phyloP scores from a whole-genome alignment of 2,113 vertebrate species.

The Patagioenas fasciata region DNA sequence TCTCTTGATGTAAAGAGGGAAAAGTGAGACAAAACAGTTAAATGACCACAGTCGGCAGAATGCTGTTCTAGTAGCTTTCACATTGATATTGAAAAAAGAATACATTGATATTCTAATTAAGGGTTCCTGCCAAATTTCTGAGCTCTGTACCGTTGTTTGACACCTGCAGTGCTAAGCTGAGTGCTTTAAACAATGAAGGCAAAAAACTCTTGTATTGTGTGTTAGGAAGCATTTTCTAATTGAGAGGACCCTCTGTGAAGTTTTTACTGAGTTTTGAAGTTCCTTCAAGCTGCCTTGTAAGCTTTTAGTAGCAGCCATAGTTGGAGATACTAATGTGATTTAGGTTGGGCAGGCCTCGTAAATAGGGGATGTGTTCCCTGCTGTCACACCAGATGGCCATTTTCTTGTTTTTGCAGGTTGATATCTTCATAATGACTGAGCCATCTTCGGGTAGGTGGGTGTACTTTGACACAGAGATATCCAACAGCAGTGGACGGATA shows the following conservation, averaged over 20 bases:
- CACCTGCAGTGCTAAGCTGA: neutral
- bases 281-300: neutral
- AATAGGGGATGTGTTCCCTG: neutral
- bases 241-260: neutral
- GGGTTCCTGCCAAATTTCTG: neutral
- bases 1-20: neutral
- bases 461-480: conserved; percentile 93
- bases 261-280: neutral
- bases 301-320: neutral
- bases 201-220: neutral
- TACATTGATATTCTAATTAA: neutral
- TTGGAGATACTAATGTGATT: neutral
- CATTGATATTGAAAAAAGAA: neutral
- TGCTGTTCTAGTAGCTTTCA: neutral
- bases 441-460: conserved; percentile 94
- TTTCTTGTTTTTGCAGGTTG: conserved; percentile 79
- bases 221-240: neutral
- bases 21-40: neutral
- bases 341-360: neutral
- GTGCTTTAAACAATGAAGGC: neutral
- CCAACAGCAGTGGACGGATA: conserved; percentile 92
- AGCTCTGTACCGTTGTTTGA: neutral
- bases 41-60: neutral
- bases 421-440: conserved; percentile 92
- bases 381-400: neutral